Base-by-base conservation (phyloP, 1,140 invertebrate genomes). In the Aphelinus atriplicis region DNA sequence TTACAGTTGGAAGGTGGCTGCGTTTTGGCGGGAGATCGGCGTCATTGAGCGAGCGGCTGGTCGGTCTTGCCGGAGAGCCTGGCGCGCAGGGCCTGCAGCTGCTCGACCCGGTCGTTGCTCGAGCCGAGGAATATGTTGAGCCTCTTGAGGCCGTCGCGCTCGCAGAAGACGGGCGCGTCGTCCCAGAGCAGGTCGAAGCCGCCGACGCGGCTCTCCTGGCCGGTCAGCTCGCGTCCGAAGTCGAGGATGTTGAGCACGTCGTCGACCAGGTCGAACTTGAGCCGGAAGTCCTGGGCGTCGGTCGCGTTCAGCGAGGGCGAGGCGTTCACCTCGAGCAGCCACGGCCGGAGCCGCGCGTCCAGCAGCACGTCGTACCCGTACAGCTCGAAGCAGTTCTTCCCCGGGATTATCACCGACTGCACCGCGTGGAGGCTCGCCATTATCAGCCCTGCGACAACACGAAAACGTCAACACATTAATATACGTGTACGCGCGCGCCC, bases 291-390 rank as follows among this genome's bases (percentile, higher is more conserved):
- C 75, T 89, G 89, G 46, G 85, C 85, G 68, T 90, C 91, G 1
- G 91, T 92, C n/a, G 90, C 88, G 3, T 89, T 89, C 62, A 93
- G 81, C 46, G 91, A 90, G 0, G 92, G 92, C 26, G 91, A 92
- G 9, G 92, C 89, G 81, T 93, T 93, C 56, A 90, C 87, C 81
- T 93, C 92, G 55, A 92, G 81, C 10, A 93, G 80, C 91, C 92
- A 93, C 46, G 92, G 91, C 71, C 85, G 89, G 48, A 92, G 78
- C 68, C 86, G 83, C n/a, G 88, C 87, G 81, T 92, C 91, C 42
- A 93, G 84, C 2, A 93, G 81, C 67, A 93, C 88, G 79, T 93
- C 92, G 84, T 92, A 92, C 7, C 92, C 92, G 83, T 92, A 93
- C 3, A 93, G 81, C 81, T 93, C 92, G 81, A 90, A 91, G 60